Evolutionary conservation across 2,113 vertebrate species (phyloP), one percentile per base, ranked within the genome.

Genomic region (Eretmodus cyanostictus): DNA sequence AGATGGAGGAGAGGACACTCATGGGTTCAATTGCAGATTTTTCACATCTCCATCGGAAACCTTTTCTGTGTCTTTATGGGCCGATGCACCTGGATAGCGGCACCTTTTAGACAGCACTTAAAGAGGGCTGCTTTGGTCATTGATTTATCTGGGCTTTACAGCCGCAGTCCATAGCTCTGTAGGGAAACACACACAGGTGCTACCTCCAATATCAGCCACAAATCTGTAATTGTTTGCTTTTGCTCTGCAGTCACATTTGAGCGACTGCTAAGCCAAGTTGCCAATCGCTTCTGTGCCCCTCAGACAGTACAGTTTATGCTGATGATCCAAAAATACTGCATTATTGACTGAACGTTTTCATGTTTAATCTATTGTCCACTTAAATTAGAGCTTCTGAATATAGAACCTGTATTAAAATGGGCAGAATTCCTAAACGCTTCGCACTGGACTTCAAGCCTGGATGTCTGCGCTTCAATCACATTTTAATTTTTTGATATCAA

Each of bases 141-240:
- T 13, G 84, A 93, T 93, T 90, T 92, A 85, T 86, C 84, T 81
- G 57, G 47, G 76, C 63, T 91, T 92, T 81, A 79, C 80, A 83
- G 89, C 66, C 51, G 13, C 86, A 80, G 42, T 68, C 40, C 36
- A 82, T 2, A 24, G 47, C 71, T 87, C 87, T 84, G 63, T n/a
- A 8, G 89, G 76, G 82, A 84, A 27, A 81, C 59, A 45, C 63
- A 12, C 36, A 45, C 47, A 27, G 19, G 38, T 42, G 27, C 24
- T 78, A 31, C 10, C 27, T 63, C 66, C 68, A 27, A 45, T 42
- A 59, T 31, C 53, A 17, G 83, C 78, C 80, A 51, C 81, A 88
- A 53, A 89, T 88, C 87, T 82, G 71, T 68, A 61, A 87, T 82
- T 1, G 5, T 83, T 89, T 79, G 78, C 88, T 82, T 73, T 80